Evolutionary conservation across 1,140 invertebrate species (phyloP).

Genomic region (Temnothorax curvispinosus): DNA sequence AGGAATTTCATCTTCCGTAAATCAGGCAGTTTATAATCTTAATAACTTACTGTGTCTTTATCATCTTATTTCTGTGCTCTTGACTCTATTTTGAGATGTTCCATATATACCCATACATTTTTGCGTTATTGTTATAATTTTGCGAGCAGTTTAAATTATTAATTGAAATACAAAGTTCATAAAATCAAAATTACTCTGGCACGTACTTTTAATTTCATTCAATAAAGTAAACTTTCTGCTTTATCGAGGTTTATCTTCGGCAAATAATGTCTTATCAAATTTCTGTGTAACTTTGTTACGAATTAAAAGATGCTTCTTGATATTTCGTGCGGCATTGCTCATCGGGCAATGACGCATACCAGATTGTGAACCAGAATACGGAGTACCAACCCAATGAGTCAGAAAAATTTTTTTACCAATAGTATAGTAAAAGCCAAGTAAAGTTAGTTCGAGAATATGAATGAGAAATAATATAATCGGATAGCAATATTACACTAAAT

Average conservation of each 20-base stretch:
- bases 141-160: not conserved
- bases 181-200: not conserved
- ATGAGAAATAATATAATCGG: not conserved
- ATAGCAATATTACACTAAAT: not conserved
- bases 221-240: not conserved
- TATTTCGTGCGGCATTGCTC: not conserved
- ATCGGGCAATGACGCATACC: not conserved
- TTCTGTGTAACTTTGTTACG: not conserved
- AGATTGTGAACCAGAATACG: not conserved
- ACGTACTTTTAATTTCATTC: not conserved
- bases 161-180: not conserved
- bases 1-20: not conserved
- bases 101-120: not conserved
- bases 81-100: not conserved
- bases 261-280: slow-evolving; percentile 18
- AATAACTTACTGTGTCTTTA: not conserved
- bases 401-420: not conserved
- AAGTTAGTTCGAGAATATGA: not conserved
- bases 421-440: not conserved
- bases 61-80: not conserved
- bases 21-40: not conserved
- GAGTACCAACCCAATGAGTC: slow-evolving; percentile 1
- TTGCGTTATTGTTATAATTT: not conserved
- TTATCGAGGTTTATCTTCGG: slow-evolving; percentile 4
- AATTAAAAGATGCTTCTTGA: slow-evolving; percentile 18